These are phyloP conservation scores for Sarcophaga bullata DNA, from an alignment of 1,140 invertebrate species.

Conservation along the genomic window DNA sequence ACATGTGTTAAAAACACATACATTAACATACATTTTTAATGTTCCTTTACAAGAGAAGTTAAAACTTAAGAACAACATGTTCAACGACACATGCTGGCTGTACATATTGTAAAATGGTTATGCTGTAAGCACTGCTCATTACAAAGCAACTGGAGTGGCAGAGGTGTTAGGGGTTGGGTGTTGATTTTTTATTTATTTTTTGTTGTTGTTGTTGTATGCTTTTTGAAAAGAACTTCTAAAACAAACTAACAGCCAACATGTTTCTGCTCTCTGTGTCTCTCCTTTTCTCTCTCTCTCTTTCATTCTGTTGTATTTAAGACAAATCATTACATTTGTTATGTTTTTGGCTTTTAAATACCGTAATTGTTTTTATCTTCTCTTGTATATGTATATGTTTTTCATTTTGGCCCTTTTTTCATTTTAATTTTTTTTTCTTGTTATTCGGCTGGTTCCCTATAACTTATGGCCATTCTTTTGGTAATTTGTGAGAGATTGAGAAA, in stretches of 20 bases:
- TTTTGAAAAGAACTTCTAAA: no score
- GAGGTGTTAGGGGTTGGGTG: no score
- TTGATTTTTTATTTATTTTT: no score
- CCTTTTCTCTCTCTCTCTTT: background rate
- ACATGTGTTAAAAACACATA: conserved; percentile 5
- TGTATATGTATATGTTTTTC: background rate
- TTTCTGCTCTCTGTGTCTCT: background rate
- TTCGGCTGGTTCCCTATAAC: background rate
- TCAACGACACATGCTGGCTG: no score
- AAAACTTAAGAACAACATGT: no score
- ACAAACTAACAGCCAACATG: background rate
- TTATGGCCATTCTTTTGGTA: conserved; percentile 19
- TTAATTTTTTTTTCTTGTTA: background rate
- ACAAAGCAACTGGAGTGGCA: no score
- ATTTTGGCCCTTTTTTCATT: background rate
- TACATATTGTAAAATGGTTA: no score
- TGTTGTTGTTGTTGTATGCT: no score
- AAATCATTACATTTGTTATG: conserved; percentile 41
- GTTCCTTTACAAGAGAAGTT: background rate
- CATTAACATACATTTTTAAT: conserved; percentile 19
- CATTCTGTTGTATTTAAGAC: conserved; percentile 7
- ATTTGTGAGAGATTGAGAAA: background rate
- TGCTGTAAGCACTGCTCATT: no score
- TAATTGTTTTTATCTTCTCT: conserved; percentile 28
- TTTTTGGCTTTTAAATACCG: conserved; percentile 37